Evolutionary conservation across 2,113 vertebrate species (phyloP), one percentile per base, ranked within the genome.

Genomic region (Eurypyga helias): DNA sequence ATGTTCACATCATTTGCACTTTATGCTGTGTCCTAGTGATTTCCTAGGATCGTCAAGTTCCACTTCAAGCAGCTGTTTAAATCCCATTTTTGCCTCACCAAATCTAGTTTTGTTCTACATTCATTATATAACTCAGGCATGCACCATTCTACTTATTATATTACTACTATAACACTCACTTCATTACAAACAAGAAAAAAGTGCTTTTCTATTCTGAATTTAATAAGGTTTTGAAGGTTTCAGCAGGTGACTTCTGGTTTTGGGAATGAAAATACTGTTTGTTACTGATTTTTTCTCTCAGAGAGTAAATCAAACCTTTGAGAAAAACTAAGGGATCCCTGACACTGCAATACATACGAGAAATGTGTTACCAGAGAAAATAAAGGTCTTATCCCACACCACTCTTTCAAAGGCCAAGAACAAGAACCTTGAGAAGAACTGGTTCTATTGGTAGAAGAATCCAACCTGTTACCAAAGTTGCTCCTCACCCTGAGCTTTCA

Each of bases 1-100:
- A 92, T 73, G 77, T 80, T 96, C 95, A 87, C 88, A 69, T 92
- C 97, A 94, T 87, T 83, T 65, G 88, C 72, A 83, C 77, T 90
- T 38, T n/a, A 43, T 70, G 66, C 90, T 88, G 80, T 94, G 97
- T 97, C 96, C 60, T 54, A 54, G 38, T 93, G 57, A 95, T 91
- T 96, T 96, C 96, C 83, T 69, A 72, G 46, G 87, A 89, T 89
- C 93, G 90, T 34, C 60, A 83, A 36, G 92, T 96, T 86, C 60
- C 54, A 69, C 90, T 66, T 79, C 66, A 86, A 83, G 57, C 57
- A 78, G 48, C 54, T 78, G 23, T 49, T 89, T 58, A 57, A 89
- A 55, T 49, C 72, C 60, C 36, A 33, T 60, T 92, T 91, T 87
- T 67, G 61, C 48, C n/a, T 73, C 58, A 83, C 21, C 58, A 65